A percentile compares a stretch with the other conserved stretches of the same genome.
phyloP scores from a whole-genome alignment of 2,797 vertebrate genomes.

The Poeciliopsis presidionis region DNA sequence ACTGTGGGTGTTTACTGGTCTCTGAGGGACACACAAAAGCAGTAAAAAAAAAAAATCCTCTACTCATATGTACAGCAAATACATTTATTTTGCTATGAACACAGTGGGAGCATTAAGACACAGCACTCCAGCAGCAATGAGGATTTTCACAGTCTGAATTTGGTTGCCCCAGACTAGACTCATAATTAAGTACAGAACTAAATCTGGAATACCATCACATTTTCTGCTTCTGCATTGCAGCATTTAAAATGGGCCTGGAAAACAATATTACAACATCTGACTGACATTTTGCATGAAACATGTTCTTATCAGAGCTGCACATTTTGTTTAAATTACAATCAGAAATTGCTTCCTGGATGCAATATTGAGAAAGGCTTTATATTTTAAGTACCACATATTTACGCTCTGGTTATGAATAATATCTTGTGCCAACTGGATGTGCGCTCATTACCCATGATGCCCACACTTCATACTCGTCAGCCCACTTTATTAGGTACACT shows the following conservation, averaged over 20 bases:
- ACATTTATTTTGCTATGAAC: not conserved
- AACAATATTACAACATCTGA: not conserved
- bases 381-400: not conserved
- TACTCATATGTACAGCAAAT: not conserved
- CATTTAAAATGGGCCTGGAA: not conserved
- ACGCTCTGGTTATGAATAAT: not conserved
- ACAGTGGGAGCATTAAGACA: not conserved
- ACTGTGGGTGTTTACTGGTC: not conserved
- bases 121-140: not conserved
- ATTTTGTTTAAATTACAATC: not conserved
- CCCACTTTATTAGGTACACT: not conserved
- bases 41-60: not conserved
- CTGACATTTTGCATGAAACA: not conserved
- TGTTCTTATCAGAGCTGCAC: not conserved
- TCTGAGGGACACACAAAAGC: not conserved
- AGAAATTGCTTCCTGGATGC: not conserved
- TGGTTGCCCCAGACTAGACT: not conserved
- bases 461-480: not conserved
- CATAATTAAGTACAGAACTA: not conserved
- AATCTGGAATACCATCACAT: not conserved
- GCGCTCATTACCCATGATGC: not conserved
- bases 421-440: not conserved
- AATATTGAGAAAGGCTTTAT: not conserved
- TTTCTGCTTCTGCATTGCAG: not conserved
- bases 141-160: not conserved